Base-by-base conservation (phyloP, 1,140 invertebrate species). In the Bombus huntii region DNA sequence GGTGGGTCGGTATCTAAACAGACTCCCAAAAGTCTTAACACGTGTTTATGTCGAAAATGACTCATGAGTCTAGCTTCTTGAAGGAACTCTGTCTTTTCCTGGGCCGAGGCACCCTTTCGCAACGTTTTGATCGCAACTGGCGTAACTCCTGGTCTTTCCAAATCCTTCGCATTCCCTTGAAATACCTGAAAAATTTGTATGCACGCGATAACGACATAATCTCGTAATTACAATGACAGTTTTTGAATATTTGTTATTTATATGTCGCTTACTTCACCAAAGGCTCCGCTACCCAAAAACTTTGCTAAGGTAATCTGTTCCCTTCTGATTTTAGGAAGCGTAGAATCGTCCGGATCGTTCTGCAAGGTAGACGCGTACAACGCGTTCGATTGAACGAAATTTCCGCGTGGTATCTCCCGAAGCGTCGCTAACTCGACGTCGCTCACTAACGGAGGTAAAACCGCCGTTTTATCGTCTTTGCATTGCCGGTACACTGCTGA, bases 11-110 rank as follows among this genome's bases (percentile, higher is more conserved):
- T 98, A 93, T 99, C 98, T 5, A 99, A 96, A 93, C 99, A 99
- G 4, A 99, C 98, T 0, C 99, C 99, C 6, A 99, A 95, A 12
- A 99, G 95, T 90, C 98, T 96, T 12, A 99, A 95, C 59, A 99
- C 99, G 93, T 99, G 98, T 65, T 99, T 97, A 93, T 99, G 99
- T 91, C 98, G 98, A 92, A 99, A 99, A 91, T 99, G 98, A 84
- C 98, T 98, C 99, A 99, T 99, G 59, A 99, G 93, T 91, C 98
- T 97, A 1, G 99, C 99, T 95, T 99, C 99, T 95, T 99, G 99
- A 15, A 99, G 94, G 92, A 99, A 99, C 94, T 99, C 98, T 2
- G 96, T 96, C 92, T 99, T 99, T 93, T 99, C 98, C 89, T 97
- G 97, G 47, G 97, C 96, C 6, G 97, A 97, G n/a, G 98, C 98